Conservation (phyloP, 2,113 vertebrate species). For the Toxostoma redivivum region DNA sequence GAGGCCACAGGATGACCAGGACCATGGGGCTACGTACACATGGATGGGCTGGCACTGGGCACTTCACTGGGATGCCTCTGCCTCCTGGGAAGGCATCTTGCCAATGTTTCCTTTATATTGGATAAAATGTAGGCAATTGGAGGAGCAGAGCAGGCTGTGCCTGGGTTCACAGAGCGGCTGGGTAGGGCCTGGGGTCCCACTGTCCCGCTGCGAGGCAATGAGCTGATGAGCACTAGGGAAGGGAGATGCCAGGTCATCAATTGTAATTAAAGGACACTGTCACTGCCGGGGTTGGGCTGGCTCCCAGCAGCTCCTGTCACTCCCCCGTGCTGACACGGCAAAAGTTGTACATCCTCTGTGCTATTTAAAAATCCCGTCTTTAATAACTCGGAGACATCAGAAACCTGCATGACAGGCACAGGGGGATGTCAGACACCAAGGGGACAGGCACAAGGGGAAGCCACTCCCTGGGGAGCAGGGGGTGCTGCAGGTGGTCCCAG, state of each 20-base stretch:
- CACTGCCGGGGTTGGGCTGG: neutral
- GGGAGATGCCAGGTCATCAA: neutral
- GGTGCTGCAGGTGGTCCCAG: neutral
- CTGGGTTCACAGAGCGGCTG: rapidly evolving
- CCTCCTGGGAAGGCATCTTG: neutral
- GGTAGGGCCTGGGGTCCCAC: neutral
- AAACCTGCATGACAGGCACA: neutral
- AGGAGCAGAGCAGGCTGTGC: neutral
- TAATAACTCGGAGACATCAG: neutral
- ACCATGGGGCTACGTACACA: rapidly evolving
- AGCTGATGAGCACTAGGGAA: neutral
- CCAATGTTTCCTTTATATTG: neutral
- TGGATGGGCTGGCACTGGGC: neutral
- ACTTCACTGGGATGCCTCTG: neutral
- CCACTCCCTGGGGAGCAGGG: neutral
- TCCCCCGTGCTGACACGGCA: neutral
- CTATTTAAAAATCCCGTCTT: neutral
- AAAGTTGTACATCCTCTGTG: neutral
- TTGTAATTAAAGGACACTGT: neutral
- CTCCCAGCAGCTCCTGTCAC: slow-evolving; percentile 7
- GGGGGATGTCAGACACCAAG: neutral
- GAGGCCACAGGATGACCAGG: neutral
- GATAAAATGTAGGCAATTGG: neutral
- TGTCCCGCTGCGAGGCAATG: neutral
- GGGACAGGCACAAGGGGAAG: neutral